Base-by-base conservation (phyloP, 1,140 invertebrate genomes). In the Bemisia tabaci region DNA sequence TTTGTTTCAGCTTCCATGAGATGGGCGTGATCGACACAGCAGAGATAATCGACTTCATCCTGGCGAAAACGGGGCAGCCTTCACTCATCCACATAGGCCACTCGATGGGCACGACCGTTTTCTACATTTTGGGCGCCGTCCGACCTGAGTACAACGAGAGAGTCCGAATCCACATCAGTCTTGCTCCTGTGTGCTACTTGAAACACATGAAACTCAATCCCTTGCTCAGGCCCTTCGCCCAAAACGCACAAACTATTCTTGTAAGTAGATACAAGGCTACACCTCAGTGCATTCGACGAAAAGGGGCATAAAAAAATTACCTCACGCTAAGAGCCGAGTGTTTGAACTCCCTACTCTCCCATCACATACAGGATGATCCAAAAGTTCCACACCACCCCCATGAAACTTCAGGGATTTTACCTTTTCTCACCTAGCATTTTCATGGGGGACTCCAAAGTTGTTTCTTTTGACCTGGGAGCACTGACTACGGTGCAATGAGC, bases 11-110 rank as follows among this genome's bases (percentile, higher is more conserved):
- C 59, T 87, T 82, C 74, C 84, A 88, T 71, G 84, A 89, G 71
- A 84, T 88, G 75, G 85, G 84, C 1, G 67, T 77, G 22, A 82
- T 82, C 69, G 87, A 88, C 74, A 68, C 87, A 5, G 82, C 85
- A 9, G 81, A 84, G 1, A 80, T 80, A 65, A 80, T 88, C 26
- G 81, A 87, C 71, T 81, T 82, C 70, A 79, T 83, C 12, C 76
- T 87, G 70, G 75, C 81, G 11, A 68, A 67, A 9, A 86, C 85
- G 0, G 74, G 75, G 0, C 73, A 78, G 24, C 64, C 74, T 9
- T 74, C 80, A 67, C 63, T 88, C 0, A 75, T 74, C 68, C 87
- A 85, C 71, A 62, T 81, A 0, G 80, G 76, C 1, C 83, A 86
- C 74, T 86, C 85, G 1, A 85, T 87, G 75, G 86, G 86, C 12